A percentile compares a stretch with the other conserved stretches of the same genome.
phyloP scores from a whole-genome alignment of 2,113 vertebrate species.

The Lampris megalopsis region DNA sequence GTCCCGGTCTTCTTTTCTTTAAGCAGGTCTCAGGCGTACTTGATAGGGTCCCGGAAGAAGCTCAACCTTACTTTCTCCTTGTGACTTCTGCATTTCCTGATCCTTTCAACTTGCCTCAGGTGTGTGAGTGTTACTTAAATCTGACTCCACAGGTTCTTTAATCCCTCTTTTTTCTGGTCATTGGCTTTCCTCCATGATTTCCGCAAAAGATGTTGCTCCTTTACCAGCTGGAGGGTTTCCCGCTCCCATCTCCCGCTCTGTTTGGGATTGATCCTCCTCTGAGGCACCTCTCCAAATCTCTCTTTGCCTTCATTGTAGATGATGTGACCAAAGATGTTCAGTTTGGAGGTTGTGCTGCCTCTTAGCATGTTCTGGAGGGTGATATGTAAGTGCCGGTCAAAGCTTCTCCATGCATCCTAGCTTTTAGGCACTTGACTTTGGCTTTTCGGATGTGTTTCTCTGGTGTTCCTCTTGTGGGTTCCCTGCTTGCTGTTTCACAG shows the following conservation, averaged over 20 bases:
- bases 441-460: neutral
- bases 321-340: constrained; percentile 18
- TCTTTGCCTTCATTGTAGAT: constrained; percentile 22
- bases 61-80: constrained; percentile 9
- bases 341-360: constrained; percentile 10
- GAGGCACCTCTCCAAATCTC: too few species aligned
- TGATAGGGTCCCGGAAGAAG: constrained; percentile 30
- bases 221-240: constrained; percentile 17
- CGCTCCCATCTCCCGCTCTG: too few species aligned
- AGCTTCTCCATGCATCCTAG: constrained; percentile 1
- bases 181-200: constrained; percentile 21
- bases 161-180: constrained; percentile 16
- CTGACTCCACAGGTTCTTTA: constrained; percentile 23
- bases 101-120: constrained; percentile 9
- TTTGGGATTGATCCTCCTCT: constrained; percentile 1
- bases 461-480: neutral
- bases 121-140: neutral
- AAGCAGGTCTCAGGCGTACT: constrained; percentile 11
- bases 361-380: constrained; percentile 1
- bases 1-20: constrained; percentile 15
- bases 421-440: constrained; percentile 9
- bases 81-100: constrained; percentile 14
- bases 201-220: neutral
- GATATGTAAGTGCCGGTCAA: neutral
- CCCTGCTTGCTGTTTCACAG: neutral